Evolutionary conservation across 2,113 vertebrate species (phyloP).

Genomic region (Anser cygnoides): DNA sequence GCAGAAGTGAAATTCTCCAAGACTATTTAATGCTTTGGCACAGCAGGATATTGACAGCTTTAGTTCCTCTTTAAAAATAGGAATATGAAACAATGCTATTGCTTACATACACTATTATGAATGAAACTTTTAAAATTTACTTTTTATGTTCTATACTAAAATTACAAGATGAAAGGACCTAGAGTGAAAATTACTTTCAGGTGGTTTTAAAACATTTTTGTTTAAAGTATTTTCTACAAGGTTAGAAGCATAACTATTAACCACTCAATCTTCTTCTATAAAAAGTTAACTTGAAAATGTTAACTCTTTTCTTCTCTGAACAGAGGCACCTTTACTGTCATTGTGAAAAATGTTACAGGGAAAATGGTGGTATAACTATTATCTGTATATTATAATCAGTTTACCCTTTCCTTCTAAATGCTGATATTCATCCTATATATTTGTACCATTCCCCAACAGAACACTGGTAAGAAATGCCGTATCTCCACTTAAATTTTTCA

Average conservation of each 20-base stretch:
- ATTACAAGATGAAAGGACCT: neutral
- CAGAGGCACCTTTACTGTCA: neutral
- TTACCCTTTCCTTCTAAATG: neutral
- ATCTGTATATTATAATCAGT: neutral
- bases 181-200: neutral
- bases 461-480: neutral
- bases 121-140: neutral
- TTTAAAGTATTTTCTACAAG: neutral
- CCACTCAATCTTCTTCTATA: neutral
- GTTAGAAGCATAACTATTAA: neutral
- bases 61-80: neutral
- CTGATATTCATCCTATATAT: neutral
- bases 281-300: neutral
- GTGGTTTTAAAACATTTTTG: neutral
- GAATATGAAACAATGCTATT: neutral
- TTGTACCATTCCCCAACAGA: neutral
- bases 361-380: neutral
- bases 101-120: neutral
- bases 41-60: neutral
- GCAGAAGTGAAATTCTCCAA: constrained; percentile 16
- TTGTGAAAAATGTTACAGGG: neutral
- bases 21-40: neutral
- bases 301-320: neutral
- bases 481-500: neutral
- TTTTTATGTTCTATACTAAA: neutral